Base-by-base conservation (phyloP, 1,140 invertebrate genomes). In the Pantala flavescens region DNA sequence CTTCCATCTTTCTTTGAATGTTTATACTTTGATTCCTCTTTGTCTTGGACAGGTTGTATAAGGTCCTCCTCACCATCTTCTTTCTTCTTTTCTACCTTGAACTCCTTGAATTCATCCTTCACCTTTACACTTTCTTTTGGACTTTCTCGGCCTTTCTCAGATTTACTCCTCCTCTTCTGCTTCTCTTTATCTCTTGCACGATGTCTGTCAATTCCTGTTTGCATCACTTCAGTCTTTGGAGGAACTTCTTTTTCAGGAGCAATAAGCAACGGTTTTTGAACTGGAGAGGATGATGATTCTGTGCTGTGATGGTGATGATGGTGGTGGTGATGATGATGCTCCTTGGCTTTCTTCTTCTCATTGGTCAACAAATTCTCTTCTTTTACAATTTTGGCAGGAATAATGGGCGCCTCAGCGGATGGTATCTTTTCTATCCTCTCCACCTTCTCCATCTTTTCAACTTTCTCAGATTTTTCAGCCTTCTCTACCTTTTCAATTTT, bases 161-260 rank as follows among this genome's bases (percentile, higher is more conserved):
- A 85, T 79, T 85, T 82, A 63, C 83, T 82, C 78, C 85, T 85
- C 72, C 85, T 84, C 75, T 84, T 82, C 55, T 80, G 79, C 49
- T 63, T 63, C n/a, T 63, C 49, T 14, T 63, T 42, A 21, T 72
- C 71, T 42, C 42, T 72, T 19, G 42, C 24, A n/a, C 24, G 24
- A 72, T 72, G 24, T 14, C n/a, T 63, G 14, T 63, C 49, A 16
- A 63, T 21, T 21, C 49, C 49, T 19, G 49, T 21, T 63, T 63
- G 49, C 49, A 63, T 19, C 12, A 21, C 49, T 63, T 63, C 49
- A 63, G 12, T 21, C n/a, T 63, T 63, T 63, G n/a, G 14, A 19
- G 49, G 49, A 16, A 63, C 14, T 63, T 63, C 49, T 21, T 63
- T 63, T 63, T 63, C 49, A 63, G 49, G 49, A 63, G 49, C 49